Base-by-base conservation (phyloP, 2,888 invertebrate species). In the Cynaeus angustus region DNA sequence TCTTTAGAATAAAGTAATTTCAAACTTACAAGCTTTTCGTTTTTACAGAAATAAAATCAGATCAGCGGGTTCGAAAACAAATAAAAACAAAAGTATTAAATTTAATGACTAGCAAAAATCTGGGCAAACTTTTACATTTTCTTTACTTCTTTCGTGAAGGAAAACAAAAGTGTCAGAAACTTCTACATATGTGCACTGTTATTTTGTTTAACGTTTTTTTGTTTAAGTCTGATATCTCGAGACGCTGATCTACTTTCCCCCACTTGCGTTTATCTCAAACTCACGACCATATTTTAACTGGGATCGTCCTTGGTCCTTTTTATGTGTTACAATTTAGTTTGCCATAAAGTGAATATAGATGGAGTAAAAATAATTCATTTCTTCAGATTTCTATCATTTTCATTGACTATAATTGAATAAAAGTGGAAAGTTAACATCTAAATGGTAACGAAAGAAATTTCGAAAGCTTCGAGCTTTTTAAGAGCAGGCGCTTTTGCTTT, bases 131-230 rank as follows among this genome's bases (percentile, higher is more conserved):
- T 33, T 33, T n/a, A 33, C 4, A 21, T 21, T 21, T 33, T 33
- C n/a, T 33, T 4, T 5, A 28, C 28, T 28, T 28, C 28, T 7
- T 5, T 28, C 28, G 28, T 33, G n/a, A n/a, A 9, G 33, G 6
- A 33, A 33, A 33, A 33, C n/a, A 33, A n/a, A 33, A 33, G 33
- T 33, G 2, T 9, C 41, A 41, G n/a, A 41, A 41, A 7, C 41
- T 6, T 6, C 41, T 6, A 41, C 10, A 41, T 41, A 41, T 41
- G 41, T 41, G 41, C 41, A 12, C 12, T 12, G 41, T 5, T 46
- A 16, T 16, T 46, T 46, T 46, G 13, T 16, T 8, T 7, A 46
- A 46, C 46, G 41, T 41, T 46, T 16, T 46, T 21, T 16, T 21
- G 14, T 16, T n/a, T 7, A 13, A 46, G 46, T 16, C 8, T 46